phyloP scores from a whole-genome alignment of 2,797 vertebrate genomes.

The Balearica regulorum region DNA sequence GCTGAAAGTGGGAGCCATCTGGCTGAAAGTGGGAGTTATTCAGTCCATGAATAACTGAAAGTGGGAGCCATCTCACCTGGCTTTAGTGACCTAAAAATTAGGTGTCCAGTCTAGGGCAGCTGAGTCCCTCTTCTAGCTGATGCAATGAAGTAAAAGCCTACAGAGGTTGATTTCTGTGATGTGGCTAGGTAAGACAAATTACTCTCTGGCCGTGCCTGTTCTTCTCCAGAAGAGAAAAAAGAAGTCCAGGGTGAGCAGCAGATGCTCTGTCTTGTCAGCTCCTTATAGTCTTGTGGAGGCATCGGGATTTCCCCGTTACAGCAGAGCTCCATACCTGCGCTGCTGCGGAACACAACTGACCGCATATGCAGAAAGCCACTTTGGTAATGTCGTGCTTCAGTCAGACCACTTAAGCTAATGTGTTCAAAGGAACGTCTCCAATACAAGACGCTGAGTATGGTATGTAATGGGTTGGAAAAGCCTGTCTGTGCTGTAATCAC shows the following conservation, averaged over 20 bases:
- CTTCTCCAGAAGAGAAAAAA: neutral
- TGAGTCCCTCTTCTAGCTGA: neutral
- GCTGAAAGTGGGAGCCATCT: neutral
- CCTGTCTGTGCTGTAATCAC: neutral
- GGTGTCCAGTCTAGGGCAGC: neutral
- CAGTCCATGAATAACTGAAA: neutral
- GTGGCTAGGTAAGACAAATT: neutral
- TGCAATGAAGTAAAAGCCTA: neutral
- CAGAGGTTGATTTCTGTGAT: neutral
- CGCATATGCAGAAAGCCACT: neutral
- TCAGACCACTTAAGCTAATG: neutral
- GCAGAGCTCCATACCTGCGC: neutral
- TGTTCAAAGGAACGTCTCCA: neutral
- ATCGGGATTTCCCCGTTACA: rapidly evolving
- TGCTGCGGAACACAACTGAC: neutral
- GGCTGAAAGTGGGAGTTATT: too few relatives aligned
- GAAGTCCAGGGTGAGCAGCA: neutral
- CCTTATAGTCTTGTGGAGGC: neutral
- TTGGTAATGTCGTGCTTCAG: neutral
- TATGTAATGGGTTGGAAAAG: neutral
- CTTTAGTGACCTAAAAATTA: neutral
- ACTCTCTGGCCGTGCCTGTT: neutral
- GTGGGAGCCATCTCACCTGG: neutral
- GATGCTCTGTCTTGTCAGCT: neutral
- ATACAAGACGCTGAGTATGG: neutral